Conservation (phyloP, 2,888 invertebrate species). For the Trissolcus brochymenae region DNA sequence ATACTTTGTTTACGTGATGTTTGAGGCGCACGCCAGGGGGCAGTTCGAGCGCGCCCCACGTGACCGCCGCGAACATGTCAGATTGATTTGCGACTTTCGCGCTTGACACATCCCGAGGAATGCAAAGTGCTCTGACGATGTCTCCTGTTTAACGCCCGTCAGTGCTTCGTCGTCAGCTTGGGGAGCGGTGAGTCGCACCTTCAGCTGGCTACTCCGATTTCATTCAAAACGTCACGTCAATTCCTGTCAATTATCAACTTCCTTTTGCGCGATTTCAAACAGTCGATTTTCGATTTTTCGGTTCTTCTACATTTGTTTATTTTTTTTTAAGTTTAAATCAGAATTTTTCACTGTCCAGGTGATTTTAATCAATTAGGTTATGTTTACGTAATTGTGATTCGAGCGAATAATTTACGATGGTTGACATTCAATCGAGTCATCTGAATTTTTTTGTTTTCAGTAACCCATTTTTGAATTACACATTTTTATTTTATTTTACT, state of each 20-base stretch:
- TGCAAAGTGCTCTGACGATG: slow-evolving; percentile 16
- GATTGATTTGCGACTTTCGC: slow-evolving; percentile 28
- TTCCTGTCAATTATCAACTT: slow-evolving; percentile 9
- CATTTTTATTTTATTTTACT: too few relatives aligned
- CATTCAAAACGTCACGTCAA: background rate
- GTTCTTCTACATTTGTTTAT: too few relatives aligned
- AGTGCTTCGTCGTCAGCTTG: background rate
- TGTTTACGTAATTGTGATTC: background rate
- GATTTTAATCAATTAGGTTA: background rate
- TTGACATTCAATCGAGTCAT: too few relatives aligned
- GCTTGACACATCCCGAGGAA: slow-evolving; percentile 12
- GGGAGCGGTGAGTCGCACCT: slow-evolving; percentile 4
- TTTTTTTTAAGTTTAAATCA: too few relatives aligned
- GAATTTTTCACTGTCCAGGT: too few relatives aligned
- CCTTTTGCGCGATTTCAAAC: background rate
- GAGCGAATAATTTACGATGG: background rate
- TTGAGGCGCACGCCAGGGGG: background rate
- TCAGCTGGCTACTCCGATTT: background rate
- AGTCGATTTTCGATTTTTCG: background rate
- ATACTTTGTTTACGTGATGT: background rate
- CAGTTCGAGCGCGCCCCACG: slow-evolving; percentile 14
- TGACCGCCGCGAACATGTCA: slow-evolving; percentile 34
- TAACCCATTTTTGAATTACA: too few relatives aligned
- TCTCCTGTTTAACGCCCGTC: background rate
- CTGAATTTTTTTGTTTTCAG: too few relatives aligned